Base-by-base conservation (phyloP, 2,888 invertebrate genomes). In the Amphipoea oculea region DNA sequence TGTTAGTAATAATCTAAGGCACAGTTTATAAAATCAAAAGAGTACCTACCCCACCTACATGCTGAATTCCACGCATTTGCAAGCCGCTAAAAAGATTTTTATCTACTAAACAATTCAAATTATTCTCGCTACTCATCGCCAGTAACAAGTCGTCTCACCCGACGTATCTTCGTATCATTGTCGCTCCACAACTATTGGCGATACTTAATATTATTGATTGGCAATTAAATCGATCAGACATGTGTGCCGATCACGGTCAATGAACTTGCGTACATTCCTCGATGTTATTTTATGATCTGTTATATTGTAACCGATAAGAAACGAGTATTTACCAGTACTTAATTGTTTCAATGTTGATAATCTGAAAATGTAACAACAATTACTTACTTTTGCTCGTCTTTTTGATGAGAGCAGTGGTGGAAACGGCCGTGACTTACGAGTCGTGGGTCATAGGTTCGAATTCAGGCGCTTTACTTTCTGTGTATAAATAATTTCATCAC, bases 191-290 rank as follows among this genome's bases (percentile, higher is more conserved):
- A 85, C 76, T 83, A 82, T 81, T 83, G 51, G 67, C 81, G 78
- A 80, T 84, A 86, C 74, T 85, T 83, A 77, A 79, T 88, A 91
- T 91, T 91, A 93, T 93, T 92, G 94, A 94, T 92, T 93, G 93
- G 92, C 94, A 94, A 95, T 95, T 93, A 94, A 92, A 93, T 88
- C 91, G 93, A 93, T 93, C 93, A 92, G 89, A 91, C 91, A 92
- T 88, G 87, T 87, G 75, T 88, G 81, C 82, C 89, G 88, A 88
- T 84, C 80, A 82, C 74, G 91, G 90, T 84, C 93, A 90, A 89
- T 91, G 94, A 94, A 92, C 94, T 89, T 81, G 62, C 62, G 45
- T 74, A 85, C 85, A 88, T 85, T 83, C 88, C 83, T 73, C 66
- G 36, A 48, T 74, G 63, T 79, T 68, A 69, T 75, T 66, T 74